Conservation (phyloP, 37 sponge, comb jelly and placozoan genomes). For the Petrosia ficiformis region DNA sequence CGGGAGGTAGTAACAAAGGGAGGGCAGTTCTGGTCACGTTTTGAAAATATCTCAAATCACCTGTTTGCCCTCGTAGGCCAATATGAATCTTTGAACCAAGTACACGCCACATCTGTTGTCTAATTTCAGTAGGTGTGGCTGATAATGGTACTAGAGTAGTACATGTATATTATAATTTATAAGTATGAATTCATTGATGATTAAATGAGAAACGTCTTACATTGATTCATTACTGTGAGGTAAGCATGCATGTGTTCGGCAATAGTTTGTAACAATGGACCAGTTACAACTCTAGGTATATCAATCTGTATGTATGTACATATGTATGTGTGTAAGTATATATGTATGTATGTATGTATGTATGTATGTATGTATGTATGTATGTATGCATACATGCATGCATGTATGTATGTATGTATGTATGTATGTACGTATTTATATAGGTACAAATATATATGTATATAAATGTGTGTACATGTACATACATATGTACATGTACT, state of each 20-base stretch:
- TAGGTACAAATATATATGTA: neutral
- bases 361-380: neutral
- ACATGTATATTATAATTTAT: neutral
- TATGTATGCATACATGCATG: neutral
- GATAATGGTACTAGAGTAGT: constrained; percentile 24
- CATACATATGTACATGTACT: neutral
- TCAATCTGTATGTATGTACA: constrained; percentile 24
- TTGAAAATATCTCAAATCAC: constrained; percentile 48
- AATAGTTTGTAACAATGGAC: constrained; percentile 21
- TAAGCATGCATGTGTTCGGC: constrained; percentile 57
- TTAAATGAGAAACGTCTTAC: too few relatives aligned
- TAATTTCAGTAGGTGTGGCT: constrained; percentile 15
- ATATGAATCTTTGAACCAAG: constrained; percentile 36
- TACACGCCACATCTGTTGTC: constrained; percentile 27
- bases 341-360: neutral
- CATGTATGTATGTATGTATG: constrained; percentile 1
- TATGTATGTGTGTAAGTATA: neutral
- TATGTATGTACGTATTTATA: too few relatives aligned
- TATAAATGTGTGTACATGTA: neutral
- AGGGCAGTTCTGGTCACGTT: constrained; percentile 22
- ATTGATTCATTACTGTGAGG: too few relatives aligned
- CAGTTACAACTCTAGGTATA: constrained; percentile 38
- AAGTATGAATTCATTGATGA: neutral
- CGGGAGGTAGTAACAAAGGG: constrained; percentile 49
- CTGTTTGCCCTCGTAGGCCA: constrained; percentile 37